Evolutionary conservation across 2,888 invertebrate genomes (phyloP).

Genomic region (Agonum fuliginosum): DNA sequence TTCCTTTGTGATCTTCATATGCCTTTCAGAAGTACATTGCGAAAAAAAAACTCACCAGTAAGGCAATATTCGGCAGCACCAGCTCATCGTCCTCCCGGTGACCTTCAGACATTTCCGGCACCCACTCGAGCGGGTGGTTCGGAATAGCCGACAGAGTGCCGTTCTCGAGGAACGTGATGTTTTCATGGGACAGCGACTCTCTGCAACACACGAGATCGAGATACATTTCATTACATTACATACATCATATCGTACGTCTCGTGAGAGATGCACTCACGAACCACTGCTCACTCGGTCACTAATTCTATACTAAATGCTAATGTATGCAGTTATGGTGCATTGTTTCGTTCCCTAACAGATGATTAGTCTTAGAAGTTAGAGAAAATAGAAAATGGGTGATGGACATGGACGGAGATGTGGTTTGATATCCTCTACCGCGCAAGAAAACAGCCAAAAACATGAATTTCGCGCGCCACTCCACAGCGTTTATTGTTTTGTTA

Average conservation of each 20-base stretch:
- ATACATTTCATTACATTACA: too few species aligned
- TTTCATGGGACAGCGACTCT: slow-evolving; percentile 82
- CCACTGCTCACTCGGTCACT: background rate
- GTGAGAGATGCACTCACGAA: background rate
- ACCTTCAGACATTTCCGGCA: slow-evolving; percentile 85
- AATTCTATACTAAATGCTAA: background rate
- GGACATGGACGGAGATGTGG: slow-evolving; percentile 4
- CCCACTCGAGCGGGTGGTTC: slow-evolving; percentile 84
- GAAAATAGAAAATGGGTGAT: slow-evolving; percentile 16
- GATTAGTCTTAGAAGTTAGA: background rate
- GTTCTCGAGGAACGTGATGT: slow-evolving; percentile 84
- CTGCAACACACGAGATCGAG: slow-evolving; percentile 72
- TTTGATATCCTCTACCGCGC: too few species aligned
- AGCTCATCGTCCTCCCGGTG: slow-evolving; percentile 83
- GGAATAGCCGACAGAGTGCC: slow-evolving; percentile 83
- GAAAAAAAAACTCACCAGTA: slow-evolving; percentile 85
- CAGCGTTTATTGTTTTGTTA: too few species aligned
- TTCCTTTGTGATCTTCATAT: too few species aligned
- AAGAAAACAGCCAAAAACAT: too few species aligned
- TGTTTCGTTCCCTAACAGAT: too few species aligned
- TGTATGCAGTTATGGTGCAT: slow-evolving; percentile 19
- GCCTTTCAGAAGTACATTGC: too few species aligned
- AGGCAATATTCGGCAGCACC: slow-evolving; percentile 87
- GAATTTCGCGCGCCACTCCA: too few species aligned
- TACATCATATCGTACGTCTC: slow-evolving; percentile 21